Base-by-base conservation (phyloP, 2,888 invertebrate species). In the Volucella inflata region DNA sequence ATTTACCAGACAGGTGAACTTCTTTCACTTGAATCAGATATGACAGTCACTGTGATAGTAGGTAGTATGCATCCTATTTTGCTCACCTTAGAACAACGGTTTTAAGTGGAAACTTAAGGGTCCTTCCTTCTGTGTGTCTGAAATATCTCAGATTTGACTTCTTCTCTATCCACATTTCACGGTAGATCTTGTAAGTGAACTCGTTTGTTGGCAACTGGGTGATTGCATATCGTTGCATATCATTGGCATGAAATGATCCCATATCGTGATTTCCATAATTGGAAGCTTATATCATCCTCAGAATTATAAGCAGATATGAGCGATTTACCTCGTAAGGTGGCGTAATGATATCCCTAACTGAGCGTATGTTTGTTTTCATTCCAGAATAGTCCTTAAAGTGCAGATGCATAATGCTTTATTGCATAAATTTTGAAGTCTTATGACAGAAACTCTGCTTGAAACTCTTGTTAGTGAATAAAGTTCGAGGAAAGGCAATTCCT, bases 191-290 rank as follows among this genome's bases (percentile, higher is more conserved):
- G 3, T 16, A 71, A 71, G 78, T 78, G 38, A n/a, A 78, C 2
- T 6, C n/a, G 9, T 16, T 48, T 11, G 8, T 50, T 38, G 30
- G 42, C 10, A 42, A 51, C 21, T 68, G 44, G 17, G 48, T 53
- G 62, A 30, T 30, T 30, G 30, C 30, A 30, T 30, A 30, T 30
- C 40, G 11, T 76, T 62, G 80, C 68, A 64, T 75, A 84, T 84
- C 74, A 38, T 30, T 60, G 53, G 42, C 55, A 70, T 80, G 40
- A 40, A 71, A 48, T 60, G 75, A 71, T 80, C 50, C 50, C 59
- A 76, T 76, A 81, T 76, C 84, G 81, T 85, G 84, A 85, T 85
- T 76, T 60, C 80, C 59, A 67, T 85, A 85, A 80, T 80, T 76
- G 84, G 84, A 67, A 38, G 46, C 67, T 85, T 85, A 85, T 85